Percentiles rank a stretch among this genome's conserved stretches.
phyloP scores from a whole-genome alignment of 1,140 invertebrate species.

The Brachionus asplanchnoidis region DNA sequence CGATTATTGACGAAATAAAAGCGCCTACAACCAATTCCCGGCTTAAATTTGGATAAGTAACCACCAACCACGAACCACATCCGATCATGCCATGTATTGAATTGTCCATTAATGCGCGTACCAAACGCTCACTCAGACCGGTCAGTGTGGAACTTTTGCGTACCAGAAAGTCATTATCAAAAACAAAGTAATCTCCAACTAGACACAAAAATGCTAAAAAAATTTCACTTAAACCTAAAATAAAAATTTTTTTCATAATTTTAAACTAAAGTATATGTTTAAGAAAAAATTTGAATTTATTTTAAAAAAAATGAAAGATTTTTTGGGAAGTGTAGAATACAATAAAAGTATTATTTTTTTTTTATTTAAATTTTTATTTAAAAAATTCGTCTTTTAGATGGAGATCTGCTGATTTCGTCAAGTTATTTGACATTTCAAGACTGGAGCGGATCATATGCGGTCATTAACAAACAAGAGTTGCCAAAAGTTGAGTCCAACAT shows the following conservation, averaged over 20 bases:
- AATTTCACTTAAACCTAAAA: background rate
- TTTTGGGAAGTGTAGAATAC: conserved; percentile 12
- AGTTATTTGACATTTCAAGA: conserved; percentile 20
- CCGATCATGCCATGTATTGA: conserved; percentile 46
- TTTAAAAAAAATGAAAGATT: conserved; percentile 25
- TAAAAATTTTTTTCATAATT: conserved; percentile 16
- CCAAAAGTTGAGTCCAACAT: background rate
- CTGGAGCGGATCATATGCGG: conserved; percentile 22
- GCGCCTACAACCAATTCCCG: conserved; percentile 44
- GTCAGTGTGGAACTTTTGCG: background rate
- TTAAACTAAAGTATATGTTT: background rate
- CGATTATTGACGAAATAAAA: conserved; percentile 46
- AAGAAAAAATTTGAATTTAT: background rate
- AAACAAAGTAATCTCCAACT: conserved; percentile 28
- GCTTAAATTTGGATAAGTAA: conserved; percentile 43
- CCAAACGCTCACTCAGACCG: background rate
- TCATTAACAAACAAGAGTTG: background rate
- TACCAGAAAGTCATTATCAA: conserved; percentile 1
- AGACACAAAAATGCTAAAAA: background rate
- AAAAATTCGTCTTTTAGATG: background rate
- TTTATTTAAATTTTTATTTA: background rate
- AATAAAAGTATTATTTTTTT: background rate
- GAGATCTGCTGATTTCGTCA: background rate
- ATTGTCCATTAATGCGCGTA: conserved; percentile 45
- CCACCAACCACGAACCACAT: conserved; percentile 46